Conservation (phyloP, 2,113 vertebrate genomes). For the rabbit (Oryctolagus cuniculus) region DNA sequence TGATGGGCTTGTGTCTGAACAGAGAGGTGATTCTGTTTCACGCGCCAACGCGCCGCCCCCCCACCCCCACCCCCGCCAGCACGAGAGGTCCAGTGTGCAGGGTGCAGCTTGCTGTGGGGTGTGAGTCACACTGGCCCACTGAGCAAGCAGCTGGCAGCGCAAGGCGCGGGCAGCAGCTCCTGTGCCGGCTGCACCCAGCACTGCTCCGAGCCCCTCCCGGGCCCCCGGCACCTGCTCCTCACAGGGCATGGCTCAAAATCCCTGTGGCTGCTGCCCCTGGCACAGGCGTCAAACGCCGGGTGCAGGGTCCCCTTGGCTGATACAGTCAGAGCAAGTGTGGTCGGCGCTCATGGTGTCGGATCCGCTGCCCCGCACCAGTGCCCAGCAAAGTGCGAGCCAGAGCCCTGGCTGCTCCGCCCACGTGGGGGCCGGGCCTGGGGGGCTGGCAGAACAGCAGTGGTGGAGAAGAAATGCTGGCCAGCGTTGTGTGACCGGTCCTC, state of each 20-base stretch:
- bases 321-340: not conserved
- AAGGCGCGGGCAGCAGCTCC: slow-evolving; percentile 62
- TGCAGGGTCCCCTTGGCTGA: not conserved
- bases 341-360: too few relatives aligned
- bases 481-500: slow-evolving; percentile 53
- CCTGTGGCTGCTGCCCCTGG: not conserved
- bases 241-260: not conserved
- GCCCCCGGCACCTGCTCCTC: too few relatives aligned
- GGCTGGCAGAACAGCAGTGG: not conserved
- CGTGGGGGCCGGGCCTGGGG: not conserved
- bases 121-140: slow-evolving; percentile 69
- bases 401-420: slow-evolving; percentile 33
- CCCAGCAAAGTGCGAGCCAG: slow-evolving; percentile 60
- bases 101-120: slow-evolving; percentile 62
- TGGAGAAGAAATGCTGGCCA: slow-evolving; percentile 63
- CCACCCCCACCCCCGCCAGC: slow-evolving; percentile 30
- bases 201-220: too few relatives aligned
- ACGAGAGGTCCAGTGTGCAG: not conserved
- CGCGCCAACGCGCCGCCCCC: slow-evolving; percentile 77
- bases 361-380: not conserved
- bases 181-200: too few relatives aligned
- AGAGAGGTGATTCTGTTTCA: slow-evolving; percentile 85
- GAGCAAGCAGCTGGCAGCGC: slow-evolving; percentile 61
- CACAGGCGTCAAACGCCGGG: rapidly evolving
- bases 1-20: slow-evolving; percentile 74